Conservation (phyloP, 1,140 invertebrate genomes). For the Drosophila subpulchrella region DNA sequence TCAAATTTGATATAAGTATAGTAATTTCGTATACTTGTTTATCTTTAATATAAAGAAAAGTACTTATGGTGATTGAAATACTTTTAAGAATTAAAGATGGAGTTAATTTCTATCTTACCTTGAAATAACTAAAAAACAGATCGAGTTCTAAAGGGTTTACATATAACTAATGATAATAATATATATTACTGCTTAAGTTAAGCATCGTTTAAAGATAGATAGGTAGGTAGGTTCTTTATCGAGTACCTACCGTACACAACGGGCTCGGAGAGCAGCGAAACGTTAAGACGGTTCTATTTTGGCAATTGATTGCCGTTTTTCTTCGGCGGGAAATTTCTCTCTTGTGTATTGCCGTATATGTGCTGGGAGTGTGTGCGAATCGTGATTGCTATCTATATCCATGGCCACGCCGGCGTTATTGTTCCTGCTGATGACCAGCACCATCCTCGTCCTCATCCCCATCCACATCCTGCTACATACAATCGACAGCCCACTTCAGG, state of each 20-base stretch:
- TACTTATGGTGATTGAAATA: too few relatives aligned
- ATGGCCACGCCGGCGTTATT: slow-evolving; percentile 44
- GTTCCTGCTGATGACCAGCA: slow-evolving; percentile 56
- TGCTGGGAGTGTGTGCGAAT: slow-evolving; percentile 30
- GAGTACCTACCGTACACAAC: slow-evolving; percentile 23
- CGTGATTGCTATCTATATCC: slow-evolving; percentile 61
- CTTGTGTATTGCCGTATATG: slow-evolving; percentile 14
- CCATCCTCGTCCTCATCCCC: slow-evolving; percentile 6
- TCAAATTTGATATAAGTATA: too few relatives aligned
- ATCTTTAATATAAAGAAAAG: too few relatives aligned
- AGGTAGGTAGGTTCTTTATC: background rate
- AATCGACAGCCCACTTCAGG: background rate
- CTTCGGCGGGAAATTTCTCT: slow-evolving; percentile 56
- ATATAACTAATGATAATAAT: too few relatives aligned
- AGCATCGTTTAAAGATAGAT: background rate
- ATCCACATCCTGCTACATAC: background rate
- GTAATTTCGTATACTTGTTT: too few relatives aligned
- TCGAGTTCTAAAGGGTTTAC: too few relatives aligned
- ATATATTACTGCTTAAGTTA: too few relatives aligned
- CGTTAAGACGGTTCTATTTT: slow-evolving; percentile 78
- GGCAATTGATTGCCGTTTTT: slow-evolving; percentile 80
- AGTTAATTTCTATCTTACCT: too few relatives aligned
- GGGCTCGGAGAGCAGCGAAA: slow-evolving; percentile 42
- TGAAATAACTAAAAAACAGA: too few relatives aligned
- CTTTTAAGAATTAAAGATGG: too few relatives aligned